Evolutionary conservation across 2,797 vertebrate genomes (phyloP).

Genomic region (Chanos chanos): DNA sequence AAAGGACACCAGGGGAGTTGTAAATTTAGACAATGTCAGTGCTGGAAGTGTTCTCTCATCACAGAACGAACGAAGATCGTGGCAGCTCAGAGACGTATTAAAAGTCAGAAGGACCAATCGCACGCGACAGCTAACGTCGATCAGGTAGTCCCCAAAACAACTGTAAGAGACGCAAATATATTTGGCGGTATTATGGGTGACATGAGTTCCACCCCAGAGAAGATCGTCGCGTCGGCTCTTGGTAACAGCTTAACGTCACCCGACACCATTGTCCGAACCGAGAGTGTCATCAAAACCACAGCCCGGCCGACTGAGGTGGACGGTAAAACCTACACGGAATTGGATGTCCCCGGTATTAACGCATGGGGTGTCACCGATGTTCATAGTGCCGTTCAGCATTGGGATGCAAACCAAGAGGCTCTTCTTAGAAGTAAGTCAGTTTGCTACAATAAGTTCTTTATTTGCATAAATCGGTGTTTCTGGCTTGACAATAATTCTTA

Average conservation of each 20-base stretch:
- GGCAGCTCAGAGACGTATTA: slow-evolving; percentile 38
- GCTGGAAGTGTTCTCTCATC: slow-evolving; percentile 56
- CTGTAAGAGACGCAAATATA: not conserved
- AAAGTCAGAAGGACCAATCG: not conserved
- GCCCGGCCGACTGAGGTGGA: not conserved
- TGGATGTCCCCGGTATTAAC: not conserved
- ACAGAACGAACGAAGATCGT: slow-evolving; percentile 46
- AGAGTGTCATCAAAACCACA: not conserved
- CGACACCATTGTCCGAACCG: not conserved
- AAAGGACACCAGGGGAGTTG: slow-evolving; percentile 62
- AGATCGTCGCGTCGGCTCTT: no score
- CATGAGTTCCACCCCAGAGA: no score
- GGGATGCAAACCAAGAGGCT: no score
- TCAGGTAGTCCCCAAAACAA: not conserved
- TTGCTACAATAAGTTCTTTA: no score
- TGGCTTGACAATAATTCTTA: no score
- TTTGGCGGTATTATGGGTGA: not conserved
- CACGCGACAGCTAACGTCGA: not conserved
- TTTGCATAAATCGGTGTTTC: no score
- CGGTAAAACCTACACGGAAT: slow-evolving; percentile 22
- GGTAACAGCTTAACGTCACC: not conserved
- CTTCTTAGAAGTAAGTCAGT: no score
- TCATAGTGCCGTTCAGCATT: no score
- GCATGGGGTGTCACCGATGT: not conserved
- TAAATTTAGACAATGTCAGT: slow-evolving; percentile 41